Evolutionary conservation across 1,140 invertebrate genomes (phyloP).

Genomic region (Zaprionus capensis): DNA sequence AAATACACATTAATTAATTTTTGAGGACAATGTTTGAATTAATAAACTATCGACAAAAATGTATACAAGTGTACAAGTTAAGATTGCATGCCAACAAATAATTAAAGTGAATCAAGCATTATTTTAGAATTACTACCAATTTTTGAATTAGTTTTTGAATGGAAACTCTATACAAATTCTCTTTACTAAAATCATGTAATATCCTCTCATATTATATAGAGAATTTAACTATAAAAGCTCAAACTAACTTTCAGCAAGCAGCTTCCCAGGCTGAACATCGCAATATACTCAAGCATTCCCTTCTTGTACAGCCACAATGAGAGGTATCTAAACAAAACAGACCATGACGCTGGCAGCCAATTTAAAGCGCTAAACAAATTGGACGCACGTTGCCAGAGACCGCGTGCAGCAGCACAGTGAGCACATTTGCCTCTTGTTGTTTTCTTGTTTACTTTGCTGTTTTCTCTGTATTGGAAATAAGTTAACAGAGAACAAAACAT

Average conservation of each 20-base stretch:
- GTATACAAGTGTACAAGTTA: too few species aligned
- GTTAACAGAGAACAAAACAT: constrained; percentile 55
- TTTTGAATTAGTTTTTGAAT: too few species aligned
- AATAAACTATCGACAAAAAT: too few species aligned
- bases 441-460: constrained; percentile 36
- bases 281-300: neutral
- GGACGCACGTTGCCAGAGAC: constrained; percentile 33
- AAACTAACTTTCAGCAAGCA: neutral
- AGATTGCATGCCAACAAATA: too few species aligned
- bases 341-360: constrained; percentile 44
- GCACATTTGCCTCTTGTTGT: constrained; percentile 39
- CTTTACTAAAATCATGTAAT: too few species aligned
- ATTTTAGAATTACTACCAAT: too few species aligned
- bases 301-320: neutral
- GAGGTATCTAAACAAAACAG: constrained; percentile 41
- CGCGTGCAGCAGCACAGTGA: constrained; percentile 4
- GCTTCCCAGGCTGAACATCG: neutral
- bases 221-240: too few species aligned
- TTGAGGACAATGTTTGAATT: too few species aligned
- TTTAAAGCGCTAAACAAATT: constrained; percentile 62
- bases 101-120: too few species aligned
- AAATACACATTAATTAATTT: too few species aligned
- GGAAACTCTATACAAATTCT: too few species aligned
- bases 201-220: too few species aligned
- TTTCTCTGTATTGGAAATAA: constrained; percentile 53